Evolutionary conservation across 1,140 invertebrate genomes (phyloP), one percentile per base, ranked within the genome.

Genomic region (Ctenoplectra terminalis): DNA sequence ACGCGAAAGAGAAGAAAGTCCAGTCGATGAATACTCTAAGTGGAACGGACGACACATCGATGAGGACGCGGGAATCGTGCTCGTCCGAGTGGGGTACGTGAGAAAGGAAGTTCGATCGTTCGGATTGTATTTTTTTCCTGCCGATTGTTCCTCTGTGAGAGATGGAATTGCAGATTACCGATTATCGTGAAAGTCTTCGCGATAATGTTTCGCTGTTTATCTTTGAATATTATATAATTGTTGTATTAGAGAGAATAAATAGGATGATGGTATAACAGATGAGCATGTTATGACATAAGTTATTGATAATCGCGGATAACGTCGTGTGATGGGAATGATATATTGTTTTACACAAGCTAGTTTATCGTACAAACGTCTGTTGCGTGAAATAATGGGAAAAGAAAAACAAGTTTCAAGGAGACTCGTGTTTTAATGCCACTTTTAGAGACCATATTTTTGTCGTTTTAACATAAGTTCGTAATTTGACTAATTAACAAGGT

Each of bases 1-100:
- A 70, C 61, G n/a, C n/a, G 69, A 73, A 60, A 52, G 67, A 40
- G 63, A 87, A 84, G 86, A 87, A 87, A 87, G 86, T 87, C 54
- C 26, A 20, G 37, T 20, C 29, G 69, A 23, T 58, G 29, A 40
- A 60, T 52, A 61, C 37, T 61, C 48, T 71, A 87, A 87, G 86
- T 86, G 74, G 77, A 78, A 87, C 86, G 60, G 50, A 69, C 54
- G 69, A 74, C 69, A 64, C 82, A 31, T 78, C n/a, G 63, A n/a
- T 8, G 52, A 66, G 74, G 52, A 77, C 37, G 31, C 63, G 58
- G 29, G 58, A 64, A 64, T 75, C 60, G 73, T 43, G 46, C 29
- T 29, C 40, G 5, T 48, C 29, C 5, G 46, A 2, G 23, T 23
- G 23, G 7, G 43, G 11, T 5, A 74, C 58, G 60, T 75, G 73